Evolutionary conservation across 2,113 vertebrate species (phyloP), one percentile per base, ranked within the genome.

Genomic region (Podilymbus podiceps): DNA sequence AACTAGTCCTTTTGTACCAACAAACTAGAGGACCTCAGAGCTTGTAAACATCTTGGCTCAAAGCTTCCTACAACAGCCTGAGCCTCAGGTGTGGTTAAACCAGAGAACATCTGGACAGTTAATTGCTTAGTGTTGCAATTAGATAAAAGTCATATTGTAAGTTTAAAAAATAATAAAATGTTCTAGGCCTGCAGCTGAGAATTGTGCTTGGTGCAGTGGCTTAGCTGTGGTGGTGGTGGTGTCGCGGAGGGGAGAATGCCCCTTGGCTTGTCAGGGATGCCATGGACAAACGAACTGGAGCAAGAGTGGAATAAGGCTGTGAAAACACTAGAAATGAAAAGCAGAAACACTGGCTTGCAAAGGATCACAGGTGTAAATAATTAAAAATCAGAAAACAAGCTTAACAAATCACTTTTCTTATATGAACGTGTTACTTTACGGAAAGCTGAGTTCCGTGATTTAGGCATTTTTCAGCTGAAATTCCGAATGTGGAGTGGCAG

Each of bases 161-260:
- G 23, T 24, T 85, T 76, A 53, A 49, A n/a, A 80, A 76, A 15
- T 18, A 49, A 38, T 38, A 8, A 22, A 31, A 47, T 28, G 4
- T 31, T 50, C 10, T 68, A n/a, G 33, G 38, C 8, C 2, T 0
- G 42, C 17, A 25, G 14, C n/a, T 25, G 46, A 35, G 69, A 55
- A 5, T 52, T 49, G n/a, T 8, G 2, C 8, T 38, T 0, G 0
- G 30, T 21, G 31, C 25, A 33, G 5, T 20, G 44, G 9, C 44
- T 85, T 25, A 47, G 21, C 46, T 11, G 31, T 33, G 7, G 8
- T 56, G 8, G 22, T 10, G 23, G 13, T 55, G 68, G 31, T 58
- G 35, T 64, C n/a, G 50, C 0, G 2, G 50, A 22, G 24, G 23
- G 44, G 31, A 67, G 30, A 8, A 30, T 8, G 44, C 15, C 30